Percentiles rank a stretch among this genome's conserved stretches.
These are phyloP conservation scores for Leptoclinus maculatus DNA, from an alignment of 2,797 vertebrate genomes.

Conservation along the genomic window DNA sequence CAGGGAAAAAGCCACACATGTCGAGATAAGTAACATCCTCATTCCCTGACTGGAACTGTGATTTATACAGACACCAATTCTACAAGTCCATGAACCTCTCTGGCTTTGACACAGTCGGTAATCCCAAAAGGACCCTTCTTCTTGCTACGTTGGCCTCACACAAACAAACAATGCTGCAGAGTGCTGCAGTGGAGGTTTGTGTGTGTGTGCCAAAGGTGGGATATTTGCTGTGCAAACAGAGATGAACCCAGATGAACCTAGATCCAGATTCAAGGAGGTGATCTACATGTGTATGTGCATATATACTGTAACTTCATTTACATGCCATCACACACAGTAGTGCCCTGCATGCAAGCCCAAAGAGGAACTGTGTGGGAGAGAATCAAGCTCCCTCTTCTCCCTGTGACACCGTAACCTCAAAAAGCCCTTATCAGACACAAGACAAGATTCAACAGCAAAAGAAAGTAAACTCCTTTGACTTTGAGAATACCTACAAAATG, in stretches of 20 bases:
- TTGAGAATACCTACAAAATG: constrained; percentile 19
- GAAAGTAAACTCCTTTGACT: constrained; percentile 30
- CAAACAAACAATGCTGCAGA: constrained; percentile 48
- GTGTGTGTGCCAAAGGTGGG: constrained; percentile 44
- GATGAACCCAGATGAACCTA: constrained; percentile 36
- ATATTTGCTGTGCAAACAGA: constrained; percentile 48
- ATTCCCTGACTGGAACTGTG: neutral
- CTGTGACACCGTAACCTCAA: constrained; percentile 51
- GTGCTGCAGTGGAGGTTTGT: constrained; percentile 50
- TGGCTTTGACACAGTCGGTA: constrained; percentile 9
- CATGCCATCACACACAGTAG: constrained; percentile 7
- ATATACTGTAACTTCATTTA: neutral
- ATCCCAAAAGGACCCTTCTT: constrained; percentile 15
- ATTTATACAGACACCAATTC: constrained; percentile 10
- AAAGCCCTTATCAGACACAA: constrained; percentile 36
- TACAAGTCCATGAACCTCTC: neutral
- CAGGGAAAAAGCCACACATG: constrained; percentile 12
- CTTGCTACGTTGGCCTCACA: constrained; percentile 15
- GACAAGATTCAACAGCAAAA: constrained; percentile 29
- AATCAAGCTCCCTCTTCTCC: constrained; percentile 13
- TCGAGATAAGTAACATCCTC: constrained; percentile 44
- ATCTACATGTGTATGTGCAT: constrained; percentile 10
- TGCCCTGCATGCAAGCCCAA: neutral
- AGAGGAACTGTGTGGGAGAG: constrained; percentile 3
- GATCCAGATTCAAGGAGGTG: constrained; percentile 13